Conservation (phyloP, 2,113 vertebrate genomes). For the Corapipo altera region DNA sequence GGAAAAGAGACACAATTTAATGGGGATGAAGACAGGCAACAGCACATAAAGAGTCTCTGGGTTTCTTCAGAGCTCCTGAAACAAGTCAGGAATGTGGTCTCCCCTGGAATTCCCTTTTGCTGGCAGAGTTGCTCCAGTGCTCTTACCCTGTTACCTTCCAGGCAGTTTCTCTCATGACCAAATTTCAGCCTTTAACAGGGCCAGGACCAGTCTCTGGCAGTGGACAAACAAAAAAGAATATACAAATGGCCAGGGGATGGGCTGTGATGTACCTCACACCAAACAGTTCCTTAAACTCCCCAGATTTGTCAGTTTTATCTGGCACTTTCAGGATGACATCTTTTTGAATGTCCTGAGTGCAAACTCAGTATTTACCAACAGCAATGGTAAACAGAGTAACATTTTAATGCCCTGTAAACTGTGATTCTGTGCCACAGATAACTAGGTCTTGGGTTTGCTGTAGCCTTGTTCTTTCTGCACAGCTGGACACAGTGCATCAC, state of each 20-base stretch:
- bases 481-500: neutral
- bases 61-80: neutral
- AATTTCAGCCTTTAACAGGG: neutral
- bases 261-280: neutral
- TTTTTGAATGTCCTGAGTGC: neutral
- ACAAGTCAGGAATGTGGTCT: neutral
- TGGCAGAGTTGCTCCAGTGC: neutral
- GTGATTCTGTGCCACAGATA: neutral
- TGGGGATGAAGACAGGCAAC: neutral
- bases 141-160: neutral
- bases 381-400: neutral
- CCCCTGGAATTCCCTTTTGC: neutral
- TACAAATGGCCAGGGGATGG: rapidly evolving
- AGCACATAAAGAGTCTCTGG: rapidly evolving
- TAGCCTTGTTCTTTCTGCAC: neutral
- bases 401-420: neutral
- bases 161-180: neutral
- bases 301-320: rapidly evolving
- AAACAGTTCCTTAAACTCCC: neutral
- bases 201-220: neutral
- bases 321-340: neutral
- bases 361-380: neutral
- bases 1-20: rapidly evolving
- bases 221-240: neutral
- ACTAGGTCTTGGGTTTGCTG: neutral